A percentile compares a stretch with the other conserved stretches of the same genome.
Evolutionary conservation across 2,797 vertebrate genomes (phyloP).

Genomic region (Merluccius polli): DNA sequence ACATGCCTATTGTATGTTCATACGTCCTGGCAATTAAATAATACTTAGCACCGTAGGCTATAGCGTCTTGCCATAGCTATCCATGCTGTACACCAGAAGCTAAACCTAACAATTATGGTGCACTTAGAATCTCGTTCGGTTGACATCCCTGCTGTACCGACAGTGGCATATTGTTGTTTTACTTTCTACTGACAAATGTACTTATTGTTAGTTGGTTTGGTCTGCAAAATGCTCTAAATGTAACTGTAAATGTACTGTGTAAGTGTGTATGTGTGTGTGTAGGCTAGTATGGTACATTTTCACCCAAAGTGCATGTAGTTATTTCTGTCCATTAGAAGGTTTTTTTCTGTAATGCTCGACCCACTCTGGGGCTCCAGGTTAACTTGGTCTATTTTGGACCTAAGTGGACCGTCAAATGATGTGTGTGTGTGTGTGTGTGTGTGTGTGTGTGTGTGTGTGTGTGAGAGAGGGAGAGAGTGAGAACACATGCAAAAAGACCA

Average conservation of each 20-base stretch:
- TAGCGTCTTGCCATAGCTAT: too few relatives aligned
- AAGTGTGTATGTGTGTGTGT: background rate
- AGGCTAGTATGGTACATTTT: constrained; percentile 26
- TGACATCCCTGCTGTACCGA: too few relatives aligned
- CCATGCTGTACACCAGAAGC: too few relatives aligned
- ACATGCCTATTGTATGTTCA: too few relatives aligned
- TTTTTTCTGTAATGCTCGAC: constrained; percentile 26
- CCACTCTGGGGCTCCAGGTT: constrained; percentile 34
- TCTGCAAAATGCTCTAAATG: too few relatives aligned
- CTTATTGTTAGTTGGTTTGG: too few relatives aligned
- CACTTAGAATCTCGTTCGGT: too few relatives aligned
- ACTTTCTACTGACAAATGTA: too few relatives aligned
- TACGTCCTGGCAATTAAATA: too few relatives aligned
- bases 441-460: constrained; percentile 2
- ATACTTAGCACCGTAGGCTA: too few relatives aligned
- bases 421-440: background rate
- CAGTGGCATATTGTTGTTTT: too few relatives aligned
- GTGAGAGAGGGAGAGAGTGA: background rate
- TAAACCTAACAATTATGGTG: too few relatives aligned
- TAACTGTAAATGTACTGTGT: constrained; percentile 21
- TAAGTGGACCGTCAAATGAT: constrained; percentile 51
- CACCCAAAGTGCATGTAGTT: constrained; percentile 15
- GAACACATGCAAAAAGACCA: background rate
- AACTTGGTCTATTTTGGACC: constrained; percentile 57
- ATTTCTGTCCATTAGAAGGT: constrained; percentile 23